Base-by-base conservation (phyloP, 2,888 invertebrate genomes). In the Pachycephus smyrnensis region DNA sequence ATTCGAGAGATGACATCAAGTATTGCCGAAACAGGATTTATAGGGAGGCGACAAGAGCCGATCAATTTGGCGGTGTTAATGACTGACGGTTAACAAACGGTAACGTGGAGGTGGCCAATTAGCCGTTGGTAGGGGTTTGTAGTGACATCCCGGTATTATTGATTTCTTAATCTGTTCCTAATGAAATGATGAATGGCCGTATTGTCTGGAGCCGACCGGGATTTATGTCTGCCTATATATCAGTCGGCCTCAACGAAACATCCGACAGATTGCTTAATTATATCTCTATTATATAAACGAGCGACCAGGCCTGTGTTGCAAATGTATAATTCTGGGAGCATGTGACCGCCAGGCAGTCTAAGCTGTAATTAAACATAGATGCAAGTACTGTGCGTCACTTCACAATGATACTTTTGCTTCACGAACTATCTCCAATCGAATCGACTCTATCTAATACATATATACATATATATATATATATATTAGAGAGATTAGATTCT, bases 131-230 rank as follows among this genome's bases (percentile, higher is more conserved):
- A 84, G 83, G 82, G 84, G 82, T 82, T 82, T 73, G 76, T 76
- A 79, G 76, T 77, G 79, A 81, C 78, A 81, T 77, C 69, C 75
- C 76, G 82, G 77, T 81, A 81, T 81, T 84, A 86, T 85, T 85
- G 84, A 85, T 85, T 84, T 84, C 82, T 85, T 82, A 86, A 84
- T 84, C 82, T 84, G 82, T 84, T 84, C 80, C 81, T 83, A 85
- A 86, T 84, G 80, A 82, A 84, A 85, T 85, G 87, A 87, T 85
- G 82, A 86, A 86, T 84, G 82, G 80, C 80, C 80, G 78, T 77
- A 81, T 81, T 69, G 73, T 77, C 75, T 79, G 76, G 74, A 76
- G 79, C 79, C 79, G 73, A 35, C 76, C 71, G 76, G 79, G 76
- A 79, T 76, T 79, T 79, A 71, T 79, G 76, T 36, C 76, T 32